A percentile compares a stretch with the other conserved stretches of the same genome.
Conservation (phyloP, 2,888 invertebrate genomes). For the Synanthedon tipuliformis region DNA sequence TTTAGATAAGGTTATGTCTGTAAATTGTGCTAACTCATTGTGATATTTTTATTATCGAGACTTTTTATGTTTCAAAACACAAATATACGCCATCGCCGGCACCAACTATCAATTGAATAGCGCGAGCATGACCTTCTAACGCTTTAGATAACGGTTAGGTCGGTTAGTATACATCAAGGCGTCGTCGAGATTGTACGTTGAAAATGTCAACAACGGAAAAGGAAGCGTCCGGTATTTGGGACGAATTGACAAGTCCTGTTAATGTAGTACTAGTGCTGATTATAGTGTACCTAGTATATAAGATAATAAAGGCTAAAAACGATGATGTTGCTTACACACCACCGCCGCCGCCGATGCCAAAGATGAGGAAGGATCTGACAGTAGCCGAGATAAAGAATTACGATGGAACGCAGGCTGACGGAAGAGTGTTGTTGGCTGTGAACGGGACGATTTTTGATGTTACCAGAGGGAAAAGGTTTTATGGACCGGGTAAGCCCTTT, state of each 20-base stretch:
- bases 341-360: constrained; percentile 75
- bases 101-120: constrained; percentile 1
- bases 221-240: constrained; percentile 41
- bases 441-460: constrained; percentile 96
- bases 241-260: constrained; percentile 54
- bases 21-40: background rate
- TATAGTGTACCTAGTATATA: constrained; percentile 70
- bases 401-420: constrained; percentile 86
- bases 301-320: constrained; percentile 69
- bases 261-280: constrained; percentile 47
- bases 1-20: background rate
- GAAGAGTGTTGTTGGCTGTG: constrained; percentile 90
- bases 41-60: background rate
- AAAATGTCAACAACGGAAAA: constrained; percentile 28
- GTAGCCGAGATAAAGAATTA: constrained; percentile 86
- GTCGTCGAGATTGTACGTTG: constrained; percentile 12
- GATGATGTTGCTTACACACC: constrained; percentile 41
- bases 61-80: no score
- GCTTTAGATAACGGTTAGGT: constrained; percentile 17
- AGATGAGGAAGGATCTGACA: constrained; percentile 89
- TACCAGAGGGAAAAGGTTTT: constrained; percentile 89
- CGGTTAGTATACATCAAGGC: constrained; percentile 16
- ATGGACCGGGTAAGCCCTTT: constrained; percentile 85
- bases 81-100: background rate
- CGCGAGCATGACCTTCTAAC: background rate